These are phyloP conservation scores for Panulirus ornatus DNA, from an alignment of 1,140 invertebrate species.

Conservation along the genomic window DNA sequence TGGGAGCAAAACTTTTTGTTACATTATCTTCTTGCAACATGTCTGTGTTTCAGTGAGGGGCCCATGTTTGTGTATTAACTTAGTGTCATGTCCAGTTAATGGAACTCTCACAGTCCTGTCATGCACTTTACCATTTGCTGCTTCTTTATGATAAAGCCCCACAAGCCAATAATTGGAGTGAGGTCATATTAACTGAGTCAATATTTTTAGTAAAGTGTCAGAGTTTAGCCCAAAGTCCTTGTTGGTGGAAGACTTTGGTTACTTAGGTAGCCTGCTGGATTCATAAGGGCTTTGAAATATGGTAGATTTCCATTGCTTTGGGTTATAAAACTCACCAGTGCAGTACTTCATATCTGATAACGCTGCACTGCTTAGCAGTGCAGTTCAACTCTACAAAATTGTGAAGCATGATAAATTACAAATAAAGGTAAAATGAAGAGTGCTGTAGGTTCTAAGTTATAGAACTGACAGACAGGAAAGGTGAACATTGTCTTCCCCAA, in stretches of 20 bases:
- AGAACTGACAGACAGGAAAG: neutral
- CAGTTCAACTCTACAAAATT: neutral
- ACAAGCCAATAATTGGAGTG: conserved; percentile 53
- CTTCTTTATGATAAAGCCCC: conserved; percentile 39
- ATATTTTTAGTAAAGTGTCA: conserved; percentile 51
- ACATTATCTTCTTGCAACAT: conserved; percentile 59
- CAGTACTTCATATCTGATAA: too few species aligned
- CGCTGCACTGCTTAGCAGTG: neutral
- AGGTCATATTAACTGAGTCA: conserved; percentile 39
- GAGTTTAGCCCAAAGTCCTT: conserved; percentile 39
- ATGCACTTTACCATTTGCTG: conserved; percentile 63
- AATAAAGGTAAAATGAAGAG: neutral
- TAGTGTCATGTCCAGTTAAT: conserved; percentile 69
- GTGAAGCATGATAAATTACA: neutral
- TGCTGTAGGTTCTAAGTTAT: too few species aligned
- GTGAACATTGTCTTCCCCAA: conserved; percentile 39
- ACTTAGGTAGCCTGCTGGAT: neutral
- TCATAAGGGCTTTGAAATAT: neutral
- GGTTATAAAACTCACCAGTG: neutral
- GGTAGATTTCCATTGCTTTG: neutral
- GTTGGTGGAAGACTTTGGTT: conserved; percentile 36
- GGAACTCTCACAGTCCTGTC: conserved; percentile 63
- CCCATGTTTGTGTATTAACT: conserved; percentile 70
- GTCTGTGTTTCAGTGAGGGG: conserved; percentile 73
- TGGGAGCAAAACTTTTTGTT: conserved; percentile 61